Conservation (phyloP, 2,888 invertebrate genomes). For the Pseudoips prasinana region DNA sequence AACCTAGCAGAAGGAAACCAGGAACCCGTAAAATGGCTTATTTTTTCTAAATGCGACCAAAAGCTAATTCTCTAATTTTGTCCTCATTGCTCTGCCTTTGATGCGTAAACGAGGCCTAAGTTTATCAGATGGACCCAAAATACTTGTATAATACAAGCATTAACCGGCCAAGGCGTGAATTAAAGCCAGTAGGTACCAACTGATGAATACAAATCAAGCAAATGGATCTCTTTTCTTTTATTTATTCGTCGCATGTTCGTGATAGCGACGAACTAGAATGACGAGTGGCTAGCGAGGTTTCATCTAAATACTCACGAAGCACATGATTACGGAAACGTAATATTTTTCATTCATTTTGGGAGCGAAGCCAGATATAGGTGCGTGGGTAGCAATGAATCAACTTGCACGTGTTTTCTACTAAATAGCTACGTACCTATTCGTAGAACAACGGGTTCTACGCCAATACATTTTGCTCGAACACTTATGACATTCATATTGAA, state of each 20-base stretch:
- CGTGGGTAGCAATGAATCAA: slow-evolving; percentile 42
- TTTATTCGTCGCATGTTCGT: background rate
- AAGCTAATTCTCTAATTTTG: too few species aligned
- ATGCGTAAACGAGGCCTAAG: too few species aligned
- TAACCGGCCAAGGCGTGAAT: slow-evolving; percentile 3
- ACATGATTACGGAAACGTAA: slow-evolving; percentile 4
- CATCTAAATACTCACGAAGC: slow-evolving; percentile 1
- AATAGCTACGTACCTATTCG: slow-evolving; percentile 16
- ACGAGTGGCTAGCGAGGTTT: background rate
- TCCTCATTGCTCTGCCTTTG: too few species aligned
- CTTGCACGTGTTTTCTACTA: slow-evolving; percentile 33
- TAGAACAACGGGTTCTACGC: slow-evolving; percentile 20
- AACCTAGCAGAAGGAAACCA: too few species aligned
- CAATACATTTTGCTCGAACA: too few species aligned
- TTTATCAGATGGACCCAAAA: too few species aligned
- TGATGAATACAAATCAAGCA: slow-evolving; percentile 2
- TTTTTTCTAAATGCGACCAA: too few species aligned
- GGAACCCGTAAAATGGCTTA: too few species aligned
- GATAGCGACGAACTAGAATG: background rate
- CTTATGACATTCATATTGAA: too few species aligned
- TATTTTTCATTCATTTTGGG: slow-evolving; percentile 9
- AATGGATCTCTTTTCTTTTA: background rate
- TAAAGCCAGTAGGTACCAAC: background rate
- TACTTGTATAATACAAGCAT: too few species aligned
- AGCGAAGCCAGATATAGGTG: slow-evolving; percentile 36